Evolutionary conservation across 2,113 vertebrate species (phyloP).

Genomic region (Ictalurus punctatus): DNA sequence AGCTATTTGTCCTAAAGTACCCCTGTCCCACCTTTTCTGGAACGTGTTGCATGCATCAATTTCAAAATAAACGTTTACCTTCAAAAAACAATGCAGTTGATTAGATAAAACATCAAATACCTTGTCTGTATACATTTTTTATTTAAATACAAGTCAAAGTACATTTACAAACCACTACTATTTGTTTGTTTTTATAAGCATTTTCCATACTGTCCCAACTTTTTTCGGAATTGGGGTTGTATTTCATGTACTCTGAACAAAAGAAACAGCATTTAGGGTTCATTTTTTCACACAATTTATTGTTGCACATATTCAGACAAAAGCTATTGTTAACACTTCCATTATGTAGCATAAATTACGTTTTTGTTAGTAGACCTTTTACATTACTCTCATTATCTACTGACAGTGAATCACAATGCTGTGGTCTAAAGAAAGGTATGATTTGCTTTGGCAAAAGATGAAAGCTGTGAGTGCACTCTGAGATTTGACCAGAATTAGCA

Average conservation of each 20-base stretch:
- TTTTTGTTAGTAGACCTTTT: constrained; percentile 31
- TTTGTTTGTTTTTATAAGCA: too few species aligned
- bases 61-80: too few species aligned
- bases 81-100: too few species aligned
- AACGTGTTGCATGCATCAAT: too few species aligned
- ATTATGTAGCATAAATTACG: constrained; percentile 17
- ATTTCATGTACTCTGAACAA: not conserved
- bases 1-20: too few species aligned
- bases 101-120: too few species aligned
- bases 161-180: too few species aligned
- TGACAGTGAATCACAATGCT: constrained; percentile 53
- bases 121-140: too few species aligned
- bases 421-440: constrained; percentile 50
- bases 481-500: constrained; percentile 30
- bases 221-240: not conserved
- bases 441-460: constrained; percentile 52
- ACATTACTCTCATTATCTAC: constrained; percentile 39
- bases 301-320: constrained; percentile 41
- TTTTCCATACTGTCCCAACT: too few species aligned
- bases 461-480: constrained; percentile 30
- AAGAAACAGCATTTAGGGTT: not conserved
- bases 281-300: constrained; percentile 43
- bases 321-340: constrained; percentile 31
- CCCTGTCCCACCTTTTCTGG: too few species aligned
- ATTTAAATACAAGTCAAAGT: too few species aligned